Evolutionary conservation across 2,113 vertebrate genomes (phyloP), one percentile per base, ranked within the genome.

Genomic region (Xenus cinereus): DNA sequence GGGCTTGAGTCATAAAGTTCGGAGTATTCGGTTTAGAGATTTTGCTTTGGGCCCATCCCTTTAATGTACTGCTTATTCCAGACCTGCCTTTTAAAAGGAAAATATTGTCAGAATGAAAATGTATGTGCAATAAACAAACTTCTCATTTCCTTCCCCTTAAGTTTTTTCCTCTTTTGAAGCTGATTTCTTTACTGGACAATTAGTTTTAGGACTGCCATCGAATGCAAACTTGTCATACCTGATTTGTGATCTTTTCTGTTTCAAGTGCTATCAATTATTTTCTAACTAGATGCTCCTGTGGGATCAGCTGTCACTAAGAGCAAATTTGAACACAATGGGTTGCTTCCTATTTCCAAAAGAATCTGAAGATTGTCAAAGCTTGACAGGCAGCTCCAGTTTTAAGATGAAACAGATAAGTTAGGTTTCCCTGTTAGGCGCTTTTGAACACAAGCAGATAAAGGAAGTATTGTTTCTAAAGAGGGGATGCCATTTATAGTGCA

Each of bases 271-370:
- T 95, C 94, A 53, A 90, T 93, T 84, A 91, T 97, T 97, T 96
- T 97, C 97, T 96, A 95, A 57, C 53, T 57, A 76, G 94, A 63
- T 50, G 74, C 92, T 95, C 96, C 91, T 53, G 83, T 94, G 92
- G 94, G 96, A 97, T 97, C 93, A 94, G 92, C 96, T 96, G 95
- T 97, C 97, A 96, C 92, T 94, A 95, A 94, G 93, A 96, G 95
- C 84, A 83, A 90, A 91, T 96, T 95, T 82, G 91, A 97, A 87
- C 94, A 96, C 97, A 97, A 97, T 97, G 73, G 94, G 93, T 90
- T 96, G 92, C 95, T 98, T 98, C 98, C 97, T 97, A 91, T 96
- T 97, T 95, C 93, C 87, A 95, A 89, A 97, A 95, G 96, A 90
- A 93, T 95, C 85, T 87, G 94, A 97, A 67, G 94, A 93, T 94